Base-by-base conservation (phyloP, 1,140 invertebrate genomes). In the Trissolcus basalis region DNA sequence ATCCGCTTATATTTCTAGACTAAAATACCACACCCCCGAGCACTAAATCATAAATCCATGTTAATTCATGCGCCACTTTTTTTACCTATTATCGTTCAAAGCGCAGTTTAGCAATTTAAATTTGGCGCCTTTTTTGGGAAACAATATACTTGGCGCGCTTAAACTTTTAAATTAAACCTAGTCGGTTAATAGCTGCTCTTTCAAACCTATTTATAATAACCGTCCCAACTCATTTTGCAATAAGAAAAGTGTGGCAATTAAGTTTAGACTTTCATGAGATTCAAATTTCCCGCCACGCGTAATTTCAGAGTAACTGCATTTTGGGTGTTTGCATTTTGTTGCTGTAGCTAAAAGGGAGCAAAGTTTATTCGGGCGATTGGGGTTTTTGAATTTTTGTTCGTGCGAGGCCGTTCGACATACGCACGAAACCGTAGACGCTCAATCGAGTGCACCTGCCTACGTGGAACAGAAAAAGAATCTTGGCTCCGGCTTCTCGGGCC, bases 371-470 rank as follows among this genome's bases (percentile, higher is more conserved):
- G n/a, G 33, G 33, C 33, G 10, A 10, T 35, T 35, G 11, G 11
- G 39, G 39, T 43, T 43, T 43, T 43, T 7, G 11, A 9, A 4
- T n/a, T 43, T 39, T 53, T 54, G 15, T 41, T 32, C 39, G 5
- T 41, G 12, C n/a, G 49, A 35, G n/a, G n/a, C n/a, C 67, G 36
- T 76, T 77, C 59, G 69, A 79, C 60, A 54, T 59, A 44, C 63
- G 53, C 63, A 65, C 69, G 51, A 76, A 72, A 64, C 68, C 35
- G 71, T 56, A 45, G 65, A 70, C 70, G 76, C 58, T 70, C 72
- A 48, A 75, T 75, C 55, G 78, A 76, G 74, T 69, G 70, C 78
- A 76, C 78, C 78, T 79, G 78, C 78, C 65, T 76, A 51, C 49
- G 60, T 69, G 50, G 56, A 70, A 70, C 69, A 77, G 69, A 77